These are phyloP conservation scores for Allobates femoralis DNA, from an alignment of 2,797 vertebrate genomes.

Conservation along the genomic window DNA sequence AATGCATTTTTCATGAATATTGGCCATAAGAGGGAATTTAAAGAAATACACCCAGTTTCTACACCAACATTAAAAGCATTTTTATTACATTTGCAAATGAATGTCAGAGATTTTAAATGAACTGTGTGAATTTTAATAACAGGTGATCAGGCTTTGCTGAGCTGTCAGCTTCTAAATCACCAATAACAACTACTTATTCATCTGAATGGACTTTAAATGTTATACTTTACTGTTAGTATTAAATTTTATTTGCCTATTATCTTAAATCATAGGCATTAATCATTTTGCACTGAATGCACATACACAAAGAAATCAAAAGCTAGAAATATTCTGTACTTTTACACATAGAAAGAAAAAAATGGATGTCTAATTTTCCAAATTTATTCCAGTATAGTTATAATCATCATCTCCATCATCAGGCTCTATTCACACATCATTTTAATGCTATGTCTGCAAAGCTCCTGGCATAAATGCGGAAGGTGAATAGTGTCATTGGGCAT, in stretches of 20 bases:
- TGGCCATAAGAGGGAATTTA: constrained; percentile 23
- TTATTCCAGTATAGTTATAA: neutral
- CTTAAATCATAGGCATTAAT: constrained; percentile 33
- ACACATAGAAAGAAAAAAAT: no score
- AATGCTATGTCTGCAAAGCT: no score
- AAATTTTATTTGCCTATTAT: constrained; percentile 36
- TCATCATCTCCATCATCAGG: no score
- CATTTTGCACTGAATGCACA: neutral
- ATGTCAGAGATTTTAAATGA: constrained; percentile 33
- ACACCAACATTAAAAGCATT: constrained; percentile 53
- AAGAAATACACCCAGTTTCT: constrained; percentile 36
- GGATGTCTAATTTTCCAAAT: neutral
- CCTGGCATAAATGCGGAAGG: no score
- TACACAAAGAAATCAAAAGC: neutral
- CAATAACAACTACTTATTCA: constrained; percentile 49
- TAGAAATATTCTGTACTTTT: neutral
- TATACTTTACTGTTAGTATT: constrained; percentile 11
- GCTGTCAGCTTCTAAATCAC: constrained; percentile 34
- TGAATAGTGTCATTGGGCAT: no score
- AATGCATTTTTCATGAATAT: constrained; percentile 51
- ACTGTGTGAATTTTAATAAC: constrained; percentile 32
- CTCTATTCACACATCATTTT: no score
- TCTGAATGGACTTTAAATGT: constrained; percentile 13
- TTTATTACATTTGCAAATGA: constrained; percentile 38
- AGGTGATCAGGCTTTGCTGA: constrained; percentile 30